Conservation (phyloP, 2,113 vertebrate species). For the Bostrychus sinensis region DNA sequence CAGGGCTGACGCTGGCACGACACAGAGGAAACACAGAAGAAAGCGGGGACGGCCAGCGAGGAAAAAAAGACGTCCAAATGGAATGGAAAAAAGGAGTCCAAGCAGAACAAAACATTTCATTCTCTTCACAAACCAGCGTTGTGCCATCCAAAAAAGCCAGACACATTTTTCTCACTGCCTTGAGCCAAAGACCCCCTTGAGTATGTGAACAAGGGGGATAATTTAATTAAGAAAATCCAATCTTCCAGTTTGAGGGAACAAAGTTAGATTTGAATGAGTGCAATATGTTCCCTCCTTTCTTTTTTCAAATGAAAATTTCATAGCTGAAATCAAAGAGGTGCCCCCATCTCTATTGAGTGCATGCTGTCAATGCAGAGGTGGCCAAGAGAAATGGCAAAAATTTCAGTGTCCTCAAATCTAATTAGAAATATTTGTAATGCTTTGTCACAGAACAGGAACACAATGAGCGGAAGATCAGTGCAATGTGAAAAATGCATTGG, state of each 20-base stretch:
- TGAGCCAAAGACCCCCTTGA: constrained; percentile 87
- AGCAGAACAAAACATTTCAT: constrained; percentile 92
- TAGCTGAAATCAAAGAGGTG: constrained; percentile 77
- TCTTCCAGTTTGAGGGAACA: constrained; percentile 85
- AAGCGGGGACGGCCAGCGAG: constrained; percentile 78
- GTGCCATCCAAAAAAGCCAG: constrained; percentile 81
- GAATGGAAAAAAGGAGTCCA: constrained; percentile 78
- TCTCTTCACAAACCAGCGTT: constrained; percentile 89
- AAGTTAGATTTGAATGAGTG: constrained; percentile 82
- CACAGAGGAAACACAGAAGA: constrained; percentile 85
- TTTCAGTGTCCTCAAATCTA: constrained; percentile 51
- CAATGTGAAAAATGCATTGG: neutral
- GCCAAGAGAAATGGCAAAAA: constrained; percentile 45
- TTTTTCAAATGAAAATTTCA: constrained; percentile 78
- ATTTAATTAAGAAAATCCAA: constrained; percentile 92
- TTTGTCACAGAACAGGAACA: neutral
- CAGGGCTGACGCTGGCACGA: constrained; percentile 92
- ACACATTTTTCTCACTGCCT: constrained; percentile 80
- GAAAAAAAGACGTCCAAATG: constrained; percentile 72
- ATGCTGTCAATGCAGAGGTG: constrained; percentile 49
- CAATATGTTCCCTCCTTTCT: constrained; percentile 77
- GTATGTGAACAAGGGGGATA: constrained; percentile 97
- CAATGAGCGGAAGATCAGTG: neutral
- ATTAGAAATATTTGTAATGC: constrained; percentile 53
- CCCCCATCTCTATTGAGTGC: constrained; percentile 61